Conservation (phyloP, 2,888 invertebrate species). For the Amiota mariae region DNA sequence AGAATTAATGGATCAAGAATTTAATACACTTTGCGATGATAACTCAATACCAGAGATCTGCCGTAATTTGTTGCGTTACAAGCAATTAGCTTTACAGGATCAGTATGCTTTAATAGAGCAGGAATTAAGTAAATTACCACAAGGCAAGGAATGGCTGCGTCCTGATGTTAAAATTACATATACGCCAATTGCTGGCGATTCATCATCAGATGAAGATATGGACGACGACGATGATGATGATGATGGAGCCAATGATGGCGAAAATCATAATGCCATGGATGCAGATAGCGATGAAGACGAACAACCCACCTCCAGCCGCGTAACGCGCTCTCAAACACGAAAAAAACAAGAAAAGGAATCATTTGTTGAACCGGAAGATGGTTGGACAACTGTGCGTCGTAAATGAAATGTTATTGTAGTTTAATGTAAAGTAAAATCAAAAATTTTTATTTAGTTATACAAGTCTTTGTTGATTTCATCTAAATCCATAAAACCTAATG, state of each 20-base stretch:
- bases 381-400: slow-evolving; percentile 79
- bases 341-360: slow-evolving; percentile 53
- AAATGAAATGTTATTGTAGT: neutral
- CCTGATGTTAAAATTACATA: slow-evolving; percentile 74
- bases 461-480: slow-evolving; percentile 60
- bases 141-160: slow-evolving; percentile 77
- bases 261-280: slow-evolving; percentile 36
- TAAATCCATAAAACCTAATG: slow-evolving; percentile 63
- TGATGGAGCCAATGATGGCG: slow-evolving; percentile 19
- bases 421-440: slow-evolving; percentile 36
- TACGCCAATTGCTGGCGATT: slow-evolving; percentile 57
- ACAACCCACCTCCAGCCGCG: slow-evolving; percentile 57
- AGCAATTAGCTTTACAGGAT: slow-evolving; percentile 76
- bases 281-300: slow-evolving; percentile 46
- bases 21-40: slow-evolving; percentile 83
- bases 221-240: slow-evolving; percentile 53
- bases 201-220: slow-evolving; percentile 73
- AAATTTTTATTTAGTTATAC: slow-evolving; percentile 52
- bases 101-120: slow-evolving; percentile 76
- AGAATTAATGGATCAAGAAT: slow-evolving; percentile 83
- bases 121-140: slow-evolving; percentile 78
- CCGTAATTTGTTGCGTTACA: slow-evolving; percentile 75
- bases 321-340: slow-evolving; percentile 55
- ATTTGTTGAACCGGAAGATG: slow-evolving; percentile 75
- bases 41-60: slow-evolving; percentile 81